Evolutionary conservation across 1,140 invertebrate genomes (phyloP), one percentile per base, ranked within the genome.

Genomic region (Limonius californicus): DNA sequence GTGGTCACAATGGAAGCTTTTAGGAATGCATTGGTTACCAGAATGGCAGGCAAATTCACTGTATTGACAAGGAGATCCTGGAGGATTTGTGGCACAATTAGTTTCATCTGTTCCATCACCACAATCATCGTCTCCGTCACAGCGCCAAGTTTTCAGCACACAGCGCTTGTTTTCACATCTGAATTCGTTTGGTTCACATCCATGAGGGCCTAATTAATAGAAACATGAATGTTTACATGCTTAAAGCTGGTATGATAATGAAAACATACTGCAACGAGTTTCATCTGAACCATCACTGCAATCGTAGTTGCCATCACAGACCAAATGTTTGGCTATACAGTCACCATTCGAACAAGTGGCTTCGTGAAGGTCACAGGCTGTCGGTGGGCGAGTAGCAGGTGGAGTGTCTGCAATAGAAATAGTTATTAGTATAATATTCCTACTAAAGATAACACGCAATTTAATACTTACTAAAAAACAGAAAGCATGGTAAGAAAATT

Each of bases 181-280:
- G 78, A 91, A 96, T 77, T 98, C 89, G 74, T 98, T 97, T 0
- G 96, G 95, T 75, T 98, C 91, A 75, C 95, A 98, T 11, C 86
- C 87, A 35, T 82, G 80, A 2, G 77, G 76, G 73, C 74, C 81
- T 84, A 64, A n/a, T n/a, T n/a, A n/a, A n/a, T n/a, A n/a, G n/a
- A n/a, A n/a, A n/a, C 15, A 15, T 32, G 7, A 30, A 19, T 16
- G 57, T 14, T 57, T 39, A 27, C 30, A 53, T 23, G n/a, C n/a
- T n/a, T n/a, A n/a, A n/a, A n/a, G n/a, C n/a, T n/a, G n/a, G n/a
- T n/a, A n/a, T n/a, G n/a, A n/a, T n/a, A n/a, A n/a, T n/a, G n/a
- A 35, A 57, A 62, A 86, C 83, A 86, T 80, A 89, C 92, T 87
- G 81, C 94, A 97, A 72, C 88, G 83, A 68, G 86, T 83, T 82